Evolutionary conservation across 2,113 vertebrate species (phyloP).

Genomic region (Psephotus haematonotus): DNA sequence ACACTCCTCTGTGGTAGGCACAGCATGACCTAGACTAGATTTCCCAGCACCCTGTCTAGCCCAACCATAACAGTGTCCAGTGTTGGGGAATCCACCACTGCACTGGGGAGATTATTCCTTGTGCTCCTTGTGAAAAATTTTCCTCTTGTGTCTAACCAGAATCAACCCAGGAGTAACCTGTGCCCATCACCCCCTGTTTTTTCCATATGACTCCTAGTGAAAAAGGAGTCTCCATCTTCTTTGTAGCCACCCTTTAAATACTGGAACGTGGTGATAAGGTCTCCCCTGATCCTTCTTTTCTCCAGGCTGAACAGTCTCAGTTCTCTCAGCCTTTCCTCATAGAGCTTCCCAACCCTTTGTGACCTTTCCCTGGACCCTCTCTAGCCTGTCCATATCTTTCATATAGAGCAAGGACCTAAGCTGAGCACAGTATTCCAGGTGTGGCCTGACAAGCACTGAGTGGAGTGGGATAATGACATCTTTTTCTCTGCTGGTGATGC

Average conservation of each 20-base stretch:
- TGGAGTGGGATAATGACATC: background rate
- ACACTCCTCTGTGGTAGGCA: fast-evolving
- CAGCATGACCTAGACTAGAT: background rate
- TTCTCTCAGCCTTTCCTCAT: background rate
- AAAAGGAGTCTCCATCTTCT: background rate
- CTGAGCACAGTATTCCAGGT: background rate
- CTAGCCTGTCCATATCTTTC: background rate
- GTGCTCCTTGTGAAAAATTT: background rate
- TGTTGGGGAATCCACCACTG: background rate
- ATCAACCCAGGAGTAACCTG: background rate
- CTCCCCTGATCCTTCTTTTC: background rate
- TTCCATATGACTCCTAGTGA: background rate
- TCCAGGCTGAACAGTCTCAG: background rate
- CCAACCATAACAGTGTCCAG: background rate
- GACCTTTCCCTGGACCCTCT: background rate
- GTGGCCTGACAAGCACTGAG: background rate
- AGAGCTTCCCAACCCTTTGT: background rate
- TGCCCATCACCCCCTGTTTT: background rate
- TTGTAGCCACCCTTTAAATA: background rate
- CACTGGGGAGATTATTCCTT: background rate
- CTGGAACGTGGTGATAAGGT: background rate
- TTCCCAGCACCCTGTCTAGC: background rate
- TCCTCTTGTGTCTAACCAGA: background rate
- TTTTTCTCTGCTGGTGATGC: background rate
- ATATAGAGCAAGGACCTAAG: background rate